Evolutionary conservation across 2,888 invertebrate genomes (phyloP).

Genomic region (Pristionchus maxplancki): DNA sequence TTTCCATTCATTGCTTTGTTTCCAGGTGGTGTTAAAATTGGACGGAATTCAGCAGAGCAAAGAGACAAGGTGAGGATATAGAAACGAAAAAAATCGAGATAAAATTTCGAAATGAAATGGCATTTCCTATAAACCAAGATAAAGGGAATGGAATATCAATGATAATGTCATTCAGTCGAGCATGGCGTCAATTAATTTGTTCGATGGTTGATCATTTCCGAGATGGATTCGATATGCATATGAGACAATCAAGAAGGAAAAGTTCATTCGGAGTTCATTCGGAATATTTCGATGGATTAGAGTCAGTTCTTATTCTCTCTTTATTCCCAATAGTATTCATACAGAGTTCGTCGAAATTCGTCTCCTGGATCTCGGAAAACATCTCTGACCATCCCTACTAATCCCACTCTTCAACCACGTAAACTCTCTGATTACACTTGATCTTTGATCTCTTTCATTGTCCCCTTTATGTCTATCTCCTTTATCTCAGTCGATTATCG

Average conservation of each 20-base stretch:
- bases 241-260: slow-evolving; percentile 52
- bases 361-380: slow-evolving; percentile 8
- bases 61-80: slow-evolving; percentile 65
- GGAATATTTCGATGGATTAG: slow-evolving; percentile 40
- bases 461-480: not conserved
- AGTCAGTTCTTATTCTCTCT: slow-evolving; percentile 7
- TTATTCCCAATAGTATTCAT: not conserved
- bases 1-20: not conserved
- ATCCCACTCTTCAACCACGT: not conserved
- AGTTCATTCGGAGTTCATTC: slow-evolving; percentile 49
- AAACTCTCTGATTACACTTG: slow-evolving; percentile 17
- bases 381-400: not conserved
- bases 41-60: slow-evolving; percentile 74
- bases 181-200: slow-evolving; percentile 72
- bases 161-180: slow-evolving; percentile 60
- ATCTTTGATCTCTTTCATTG: slow-evolving; percentile 13
- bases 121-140: no score
- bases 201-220: slow-evolving; percentile 71
- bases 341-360: slow-evolving; percentile 29
- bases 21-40: slow-evolving; percentile 72
- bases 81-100: not conserved
- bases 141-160: not conserved
- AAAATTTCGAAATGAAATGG: not conserved
- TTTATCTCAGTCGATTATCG: slow-evolving; percentile 37
- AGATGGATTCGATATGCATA: slow-evolving; percentile 68